These are phyloP conservation scores for Hippoglossus stenolepis DNA, from an alignment of 2,113 vertebrate species.

Conservation along the genomic window DNA sequence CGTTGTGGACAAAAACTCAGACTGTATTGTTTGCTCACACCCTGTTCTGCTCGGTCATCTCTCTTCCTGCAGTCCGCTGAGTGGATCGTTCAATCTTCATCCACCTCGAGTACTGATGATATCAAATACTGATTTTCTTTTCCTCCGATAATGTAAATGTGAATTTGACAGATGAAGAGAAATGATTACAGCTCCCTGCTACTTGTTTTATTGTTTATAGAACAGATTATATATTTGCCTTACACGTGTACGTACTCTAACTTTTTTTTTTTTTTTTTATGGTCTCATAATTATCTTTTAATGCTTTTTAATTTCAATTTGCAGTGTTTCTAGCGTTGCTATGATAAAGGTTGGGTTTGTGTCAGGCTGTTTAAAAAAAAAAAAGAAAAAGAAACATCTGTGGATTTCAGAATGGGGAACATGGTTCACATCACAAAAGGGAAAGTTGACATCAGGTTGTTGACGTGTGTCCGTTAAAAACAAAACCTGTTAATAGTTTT, in stretches of 20 bases:
- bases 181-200: conserved; percentile 58
- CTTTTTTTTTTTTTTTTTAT: conserved; percentile 61
- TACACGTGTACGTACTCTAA: conserved; percentile 69
- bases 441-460: conserved; percentile 54
- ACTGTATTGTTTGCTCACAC: conserved; percentile 5
- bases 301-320: conserved; percentile 76
- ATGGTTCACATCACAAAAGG: conserved; percentile 63
- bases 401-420: conserved; percentile 60
- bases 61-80: conserved; percentile 25
- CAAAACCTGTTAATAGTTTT: conserved; percentile 28
- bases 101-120: conserved; percentile 37
- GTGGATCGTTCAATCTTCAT: conserved; percentile 14
- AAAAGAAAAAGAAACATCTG: conserved; percentile 2
- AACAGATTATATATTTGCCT: conserved; percentile 80
- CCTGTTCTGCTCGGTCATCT: conserved; percentile 10
- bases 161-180: conserved; percentile 75
- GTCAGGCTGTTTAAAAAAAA: conserved; percentile 34
- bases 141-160: conserved; percentile 74
- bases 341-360: conserved; percentile 43
- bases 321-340: conserved; percentile 71
- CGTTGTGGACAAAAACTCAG: conserved; percentile 13
- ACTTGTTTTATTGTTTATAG: conserved; percentile 77
- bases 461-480: conserved; percentile 15
- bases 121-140: conserved; percentile 48
- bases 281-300: conserved; percentile 70